These are phyloP conservation scores for Coecobrya sp. DNA, from an alignment of 2,888 invertebrate species.

Conservation along the genomic window DNA sequence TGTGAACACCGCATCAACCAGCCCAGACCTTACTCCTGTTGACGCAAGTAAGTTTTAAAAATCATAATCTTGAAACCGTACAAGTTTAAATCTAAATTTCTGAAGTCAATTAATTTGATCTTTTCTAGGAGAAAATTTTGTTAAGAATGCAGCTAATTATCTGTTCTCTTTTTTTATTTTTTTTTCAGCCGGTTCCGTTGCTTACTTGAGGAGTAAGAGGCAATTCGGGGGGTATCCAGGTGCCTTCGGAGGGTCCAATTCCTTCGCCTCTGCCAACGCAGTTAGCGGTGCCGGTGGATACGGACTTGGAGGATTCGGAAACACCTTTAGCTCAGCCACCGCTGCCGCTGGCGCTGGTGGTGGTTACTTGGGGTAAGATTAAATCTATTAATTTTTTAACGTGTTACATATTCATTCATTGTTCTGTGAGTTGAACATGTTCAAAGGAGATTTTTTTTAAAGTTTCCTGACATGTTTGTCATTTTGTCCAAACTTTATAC, in stretches of 20 bases:
- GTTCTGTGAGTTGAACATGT: neutral
- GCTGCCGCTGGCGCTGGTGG: neutral
- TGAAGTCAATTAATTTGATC: neutral
- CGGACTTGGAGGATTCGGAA: neutral
- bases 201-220: constrained; percentile 32
- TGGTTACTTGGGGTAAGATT: constrained; percentile 13
- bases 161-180: neutral
- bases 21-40: neutral
- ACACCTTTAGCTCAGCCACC: neutral
- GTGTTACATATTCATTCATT: neutral
- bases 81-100: neutral
- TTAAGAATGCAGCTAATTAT: neutral
- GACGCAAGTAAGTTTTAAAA: constrained; percentile 20
- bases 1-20: neutral
- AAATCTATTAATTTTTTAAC: neutral
- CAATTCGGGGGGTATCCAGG: constrained; percentile 58
- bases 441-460: too few species aligned
- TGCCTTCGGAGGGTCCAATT: constrained; percentile 1
- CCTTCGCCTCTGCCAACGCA: constrained; percentile 1
- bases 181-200: neutral
- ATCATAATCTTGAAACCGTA: neutral
- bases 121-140: neutral
- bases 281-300: neutral
- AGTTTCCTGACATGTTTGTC: neutral
- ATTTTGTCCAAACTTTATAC: neutral